A percentile compares a stretch with the other conserved stretches of the same genome.
These are phyloP conservation scores for Paralichthys olivaceus DNA, from an alignment of 2,113 vertebrate genomes.

Conservation along the genomic window DNA sequence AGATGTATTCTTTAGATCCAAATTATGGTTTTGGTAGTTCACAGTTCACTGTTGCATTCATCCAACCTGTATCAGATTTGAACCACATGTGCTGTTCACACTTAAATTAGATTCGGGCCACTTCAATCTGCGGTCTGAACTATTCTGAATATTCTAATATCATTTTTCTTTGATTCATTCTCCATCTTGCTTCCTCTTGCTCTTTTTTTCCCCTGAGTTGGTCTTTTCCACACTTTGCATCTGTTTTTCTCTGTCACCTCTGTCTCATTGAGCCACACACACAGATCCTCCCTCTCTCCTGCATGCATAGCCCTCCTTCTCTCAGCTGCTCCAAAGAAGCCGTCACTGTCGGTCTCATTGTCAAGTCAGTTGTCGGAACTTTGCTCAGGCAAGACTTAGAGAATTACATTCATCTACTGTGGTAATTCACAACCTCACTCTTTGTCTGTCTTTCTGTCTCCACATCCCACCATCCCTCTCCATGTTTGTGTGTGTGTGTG, in stretches of 20 bases:
- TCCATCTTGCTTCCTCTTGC: slow-evolving; percentile 1
- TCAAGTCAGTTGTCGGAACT: slow-evolving; percentile 58
- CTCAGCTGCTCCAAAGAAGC: slow-evolving; percentile 56
- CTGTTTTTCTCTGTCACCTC: slow-evolving; percentile 57
- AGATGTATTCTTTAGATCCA: no score
- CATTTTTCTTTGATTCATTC: slow-evolving; percentile 8
- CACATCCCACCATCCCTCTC: slow-evolving; percentile 36
- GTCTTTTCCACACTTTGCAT: slow-evolving; percentile 34
- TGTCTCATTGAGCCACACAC: slow-evolving; percentile 32
- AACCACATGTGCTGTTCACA: no score
- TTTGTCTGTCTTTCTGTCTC: slow-evolving; percentile 40
- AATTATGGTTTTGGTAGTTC: no score
- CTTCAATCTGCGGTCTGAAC: no score
- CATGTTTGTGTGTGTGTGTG: slow-evolving; percentile 19
- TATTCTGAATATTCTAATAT: no score
- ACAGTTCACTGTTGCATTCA: no score
- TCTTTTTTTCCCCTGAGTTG: slow-evolving; percentile 35
- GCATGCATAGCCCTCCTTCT: slow-evolving; percentile 20
- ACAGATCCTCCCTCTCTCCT: slow-evolving; percentile 22
- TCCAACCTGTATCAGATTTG: no score
- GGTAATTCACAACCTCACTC: slow-evolving; percentile 61
- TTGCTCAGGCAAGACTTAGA: slow-evolving; percentile 60
- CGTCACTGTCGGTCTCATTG: slow-evolving; percentile 48
- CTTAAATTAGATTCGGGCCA: no score
- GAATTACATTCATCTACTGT: slow-evolving; percentile 66